Conservation (phyloP, 2,113 vertebrate species). For the Octodon degus region DNA sequence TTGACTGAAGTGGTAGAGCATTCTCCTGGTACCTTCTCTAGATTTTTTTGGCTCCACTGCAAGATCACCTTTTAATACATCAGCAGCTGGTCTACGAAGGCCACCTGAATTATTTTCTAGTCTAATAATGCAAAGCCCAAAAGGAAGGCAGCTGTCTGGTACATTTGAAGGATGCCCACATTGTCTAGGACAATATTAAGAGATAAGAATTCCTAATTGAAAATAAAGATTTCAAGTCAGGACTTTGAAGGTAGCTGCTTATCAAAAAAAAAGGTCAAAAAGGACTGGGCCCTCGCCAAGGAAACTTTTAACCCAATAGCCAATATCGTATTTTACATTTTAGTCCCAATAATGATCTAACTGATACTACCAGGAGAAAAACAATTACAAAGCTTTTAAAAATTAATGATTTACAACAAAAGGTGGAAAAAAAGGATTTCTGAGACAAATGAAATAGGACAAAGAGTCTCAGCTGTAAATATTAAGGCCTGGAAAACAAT, state of each 20-base stretch:
- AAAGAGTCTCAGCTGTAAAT: background rate
- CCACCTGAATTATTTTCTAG: background rate
- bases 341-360: conserved; percentile 49
- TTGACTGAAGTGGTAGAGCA: background rate
- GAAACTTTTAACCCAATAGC: conserved; percentile 67
- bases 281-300: conserved; percentile 61
- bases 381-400: background rate
- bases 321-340: conserved; percentile 9
- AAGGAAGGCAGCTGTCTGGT: background rate
- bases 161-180: background rate
- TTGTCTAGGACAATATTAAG: conserved; percentile 47
- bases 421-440: background rate
- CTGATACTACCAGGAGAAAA: conserved; percentile 64
- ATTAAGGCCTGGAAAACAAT: background rate
- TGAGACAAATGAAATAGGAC: background rate
- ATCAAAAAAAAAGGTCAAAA: conserved; percentile 63
- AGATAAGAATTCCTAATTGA: conserved; percentile 73
- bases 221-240: conserved; percentile 59
- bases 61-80: background rate
- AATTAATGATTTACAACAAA: conserved; percentile 32
- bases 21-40: background rate
- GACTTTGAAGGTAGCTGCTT: conserved; percentile 66
- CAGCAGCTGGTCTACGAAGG: background rate
- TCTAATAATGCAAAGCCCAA: background rate
- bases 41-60: background rate